Evolutionary conservation across 2,113 vertebrate genomes (phyloP), one percentile per base, ranked within the genome.

Genomic region (Podocnemis expansa): DNA sequence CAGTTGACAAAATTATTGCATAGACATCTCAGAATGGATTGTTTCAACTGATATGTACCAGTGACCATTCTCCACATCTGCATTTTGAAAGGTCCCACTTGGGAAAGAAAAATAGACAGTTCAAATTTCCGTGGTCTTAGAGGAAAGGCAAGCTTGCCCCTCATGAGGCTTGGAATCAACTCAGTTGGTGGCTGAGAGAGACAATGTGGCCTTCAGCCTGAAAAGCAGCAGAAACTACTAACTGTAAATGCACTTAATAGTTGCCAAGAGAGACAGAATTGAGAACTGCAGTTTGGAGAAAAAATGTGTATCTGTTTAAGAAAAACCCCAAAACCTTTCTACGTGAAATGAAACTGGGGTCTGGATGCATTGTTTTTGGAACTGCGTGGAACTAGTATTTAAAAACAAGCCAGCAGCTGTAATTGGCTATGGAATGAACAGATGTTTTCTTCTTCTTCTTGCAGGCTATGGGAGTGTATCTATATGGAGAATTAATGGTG

Each of bases 401-500:
- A 88, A 88, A 93, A 78, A 49, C 0, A 27, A 78, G 5, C 29
- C 75, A 60, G 51, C 22, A 7, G 29, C 85, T 8, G 0, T 60
- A 89, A 79, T 31, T 80, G 82, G 78, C 93, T 89, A 60, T 63
- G 63, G 89, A 63, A 93, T 82, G 54, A 38, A 49, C 80, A 21
- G 94, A 6, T 90, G 5, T 70, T 92, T 1, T 88, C 29, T 93
- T 97, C 83, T 41, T n/a, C n/a, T n/a, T 94, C 73, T 97, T 91
- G 9, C 96, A 99, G 99, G 99, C 99, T 75, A 99, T 99, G 99
- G 99, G 99, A 49, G 98, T 99, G 54, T 99, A 99, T 97, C 98
- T 99, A 58, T 99, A 99, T 7, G 99, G 99, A 51, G 99, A 99
- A 97, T 97, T 99, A 98, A 99, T 99, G 99, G 96, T 99, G 95